phyloP scores from a whole-genome alignment of 2,113 vertebrate genomes.

The Ictidomys tridecemlineatus region DNA sequence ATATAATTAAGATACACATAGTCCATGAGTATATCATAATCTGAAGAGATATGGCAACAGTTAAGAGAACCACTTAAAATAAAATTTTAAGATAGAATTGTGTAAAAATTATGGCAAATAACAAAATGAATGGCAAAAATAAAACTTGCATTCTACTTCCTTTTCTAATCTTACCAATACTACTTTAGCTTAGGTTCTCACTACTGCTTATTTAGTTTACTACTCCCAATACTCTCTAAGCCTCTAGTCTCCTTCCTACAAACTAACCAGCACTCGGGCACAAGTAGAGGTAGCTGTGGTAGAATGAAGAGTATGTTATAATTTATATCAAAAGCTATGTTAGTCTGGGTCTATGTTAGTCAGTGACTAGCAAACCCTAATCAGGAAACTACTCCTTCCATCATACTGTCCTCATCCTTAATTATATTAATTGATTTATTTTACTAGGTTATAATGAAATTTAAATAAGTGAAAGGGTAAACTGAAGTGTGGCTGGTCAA shows the following conservation, averaged over 20 bases:
- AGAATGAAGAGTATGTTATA: neutral
- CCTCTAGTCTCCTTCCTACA: neutral
- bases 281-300: neutral
- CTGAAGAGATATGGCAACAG: neutral
- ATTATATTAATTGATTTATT: neutral
- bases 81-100: neutral
- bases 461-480: neutral
- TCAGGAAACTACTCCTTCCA: neutral
- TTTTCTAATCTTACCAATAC: neutral
- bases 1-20: neutral
- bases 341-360: neutral
- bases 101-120: neutral
- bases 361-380: neutral
- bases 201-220: neutral
- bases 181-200: neutral
- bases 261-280: neutral
- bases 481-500: neutral
- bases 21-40: neutral
- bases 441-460: neutral
- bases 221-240: neutral
- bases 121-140: neutral
- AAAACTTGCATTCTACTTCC: neutral
- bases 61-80: neutral
- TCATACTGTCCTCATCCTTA: neutral
- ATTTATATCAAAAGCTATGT: neutral